These are phyloP conservation scores for Sepiola atlantica DNA, from an alignment of 2,888 invertebrate species.

Conservation along the genomic window DNA sequence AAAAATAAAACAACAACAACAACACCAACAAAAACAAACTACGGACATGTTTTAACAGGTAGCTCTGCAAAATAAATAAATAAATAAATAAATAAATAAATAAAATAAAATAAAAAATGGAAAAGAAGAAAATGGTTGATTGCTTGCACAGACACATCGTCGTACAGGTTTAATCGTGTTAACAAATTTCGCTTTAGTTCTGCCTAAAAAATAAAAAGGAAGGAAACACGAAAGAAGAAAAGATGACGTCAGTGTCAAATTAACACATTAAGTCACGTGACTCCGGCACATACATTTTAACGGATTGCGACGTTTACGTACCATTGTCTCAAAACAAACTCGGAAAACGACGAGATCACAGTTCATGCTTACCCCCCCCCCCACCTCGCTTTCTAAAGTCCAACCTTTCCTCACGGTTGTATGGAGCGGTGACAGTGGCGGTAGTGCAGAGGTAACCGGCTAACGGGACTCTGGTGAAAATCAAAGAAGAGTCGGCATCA, in stretches of 20 bases:
- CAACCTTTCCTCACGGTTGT: too few species aligned
- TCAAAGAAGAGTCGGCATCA: too few species aligned
- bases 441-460: too few species aligned
- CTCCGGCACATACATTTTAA: not conserved
- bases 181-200: not conserved
- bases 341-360: too few species aligned
- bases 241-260: not conserved
- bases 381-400: too few species aligned
- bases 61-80: not conserved
- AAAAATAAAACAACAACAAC: too few species aligned
- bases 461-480: too few species aligned
- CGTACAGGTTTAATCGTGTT: constrained; percentile 14
- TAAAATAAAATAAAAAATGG: too few species aligned
- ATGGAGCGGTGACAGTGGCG: too few species aligned
- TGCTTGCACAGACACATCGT: not conserved
- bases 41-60: not conserved
- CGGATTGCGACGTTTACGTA: not conserved
- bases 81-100: too few species aligned
- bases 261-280: not conserved
- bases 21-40: not conserved
- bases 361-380: too few species aligned
- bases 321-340: too few species aligned
- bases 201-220: not conserved
- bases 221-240: not conserved
- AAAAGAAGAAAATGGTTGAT: not conserved